Evolutionary conservation across 1,140 invertebrate genomes (phyloP).

Genomic region (Vanessa atalanta): DNA sequence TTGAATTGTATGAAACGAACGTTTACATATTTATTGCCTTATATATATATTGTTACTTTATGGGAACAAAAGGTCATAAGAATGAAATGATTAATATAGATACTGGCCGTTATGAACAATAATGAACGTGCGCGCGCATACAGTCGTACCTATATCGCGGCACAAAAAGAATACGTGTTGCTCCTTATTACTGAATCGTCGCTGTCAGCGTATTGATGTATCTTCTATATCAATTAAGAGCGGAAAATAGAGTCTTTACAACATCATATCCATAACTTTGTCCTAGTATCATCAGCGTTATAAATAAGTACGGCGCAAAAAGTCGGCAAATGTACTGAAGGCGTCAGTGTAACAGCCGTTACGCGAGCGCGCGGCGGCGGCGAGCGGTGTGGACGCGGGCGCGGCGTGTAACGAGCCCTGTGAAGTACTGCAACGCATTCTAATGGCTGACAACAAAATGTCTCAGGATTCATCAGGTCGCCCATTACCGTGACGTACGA

Average conservation of each 20-base stretch:
- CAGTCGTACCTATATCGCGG: too few relatives aligned
- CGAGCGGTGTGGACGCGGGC: background rate
- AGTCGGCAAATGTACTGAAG: background rate
- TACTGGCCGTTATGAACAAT: too few relatives aligned
- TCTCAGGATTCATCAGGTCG: background rate
- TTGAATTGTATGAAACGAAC: too few relatives aligned
- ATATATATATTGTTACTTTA: too few relatives aligned
- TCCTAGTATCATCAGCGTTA: background rate
- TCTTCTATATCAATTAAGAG: background rate
- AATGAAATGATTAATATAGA: too few relatives aligned
- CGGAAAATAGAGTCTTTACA: background rate
- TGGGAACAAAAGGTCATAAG: too few relatives aligned
- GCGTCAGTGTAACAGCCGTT: slow-evolving; percentile 7
- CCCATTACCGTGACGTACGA: background rate
- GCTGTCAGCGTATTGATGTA: background rate
- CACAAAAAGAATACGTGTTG: background rate
- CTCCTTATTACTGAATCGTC: too few relatives aligned
- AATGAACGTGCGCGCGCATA: too few relatives aligned
- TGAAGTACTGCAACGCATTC: background rate
- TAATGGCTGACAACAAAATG: slow-evolving; percentile 11
- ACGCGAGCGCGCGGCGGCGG: background rate
- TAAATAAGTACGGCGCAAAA: slow-evolving; percentile 1
- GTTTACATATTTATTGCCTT: too few relatives aligned
- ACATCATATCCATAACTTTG: slow-evolving; percentile 1
- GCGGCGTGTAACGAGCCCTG: background rate